Percentiles rank a stretch among this genome's conserved stretches.
Evolutionary conservation across 2,113 vertebrate species (phyloP).

Genomic region (Corvus cornix): DNA sequence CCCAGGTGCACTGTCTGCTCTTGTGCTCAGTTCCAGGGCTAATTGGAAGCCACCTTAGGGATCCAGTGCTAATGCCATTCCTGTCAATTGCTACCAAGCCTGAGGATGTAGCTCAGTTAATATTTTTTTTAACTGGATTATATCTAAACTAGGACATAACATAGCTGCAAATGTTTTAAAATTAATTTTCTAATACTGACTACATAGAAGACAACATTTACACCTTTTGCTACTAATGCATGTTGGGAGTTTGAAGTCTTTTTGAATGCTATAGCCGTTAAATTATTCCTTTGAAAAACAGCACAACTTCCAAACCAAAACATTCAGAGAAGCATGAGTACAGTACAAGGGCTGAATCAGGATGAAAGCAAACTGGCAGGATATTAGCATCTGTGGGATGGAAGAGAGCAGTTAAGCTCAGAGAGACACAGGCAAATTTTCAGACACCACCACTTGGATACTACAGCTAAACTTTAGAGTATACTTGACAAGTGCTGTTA

Average conservation of each 20-base stretch:
- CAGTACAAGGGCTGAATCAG: neutral
- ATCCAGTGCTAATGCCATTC: neutral
- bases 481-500: neutral
- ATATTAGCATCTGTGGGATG: neutral
- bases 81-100: neutral
- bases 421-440: neutral
- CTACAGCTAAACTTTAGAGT: neutral
- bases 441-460: neutral
- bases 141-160: neutral
- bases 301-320: neutral
- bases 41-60: neutral
- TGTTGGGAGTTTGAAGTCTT: neutral
- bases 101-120: neutral
- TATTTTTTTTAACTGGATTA: fast-evolving
- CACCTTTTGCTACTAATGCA: neutral
- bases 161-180: neutral
- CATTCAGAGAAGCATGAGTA: neutral
- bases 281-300: neutral
- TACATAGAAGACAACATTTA: neutral
- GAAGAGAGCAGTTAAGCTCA: neutral
- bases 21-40: neutral
- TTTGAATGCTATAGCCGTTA: neutral
- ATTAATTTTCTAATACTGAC: neutral
- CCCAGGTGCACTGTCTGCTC: neutral
- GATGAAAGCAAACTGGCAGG: neutral